Evolutionary conservation across 2,888 invertebrate genomes (phyloP).

Genomic region (Chromoteleia sp.): DNA sequence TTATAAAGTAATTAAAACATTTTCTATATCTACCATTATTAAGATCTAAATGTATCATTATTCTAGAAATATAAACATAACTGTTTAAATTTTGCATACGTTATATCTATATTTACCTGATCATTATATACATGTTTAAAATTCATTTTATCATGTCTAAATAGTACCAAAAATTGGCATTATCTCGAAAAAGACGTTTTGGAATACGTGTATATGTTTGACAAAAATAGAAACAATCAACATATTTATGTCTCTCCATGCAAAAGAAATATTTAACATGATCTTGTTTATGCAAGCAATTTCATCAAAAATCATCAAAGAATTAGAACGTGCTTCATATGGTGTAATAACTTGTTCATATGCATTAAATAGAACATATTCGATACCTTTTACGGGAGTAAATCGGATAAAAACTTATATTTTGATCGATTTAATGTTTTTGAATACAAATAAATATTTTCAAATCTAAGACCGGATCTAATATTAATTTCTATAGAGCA

Average conservation of each 20-base stretch:
- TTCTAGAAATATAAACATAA: not conserved
- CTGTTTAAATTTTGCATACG: not conserved
- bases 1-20: no score
- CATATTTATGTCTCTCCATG: not conserved
- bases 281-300: not conserved
- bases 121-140: not conserved
- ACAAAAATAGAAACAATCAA: not conserved
- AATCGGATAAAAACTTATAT: not conserved
- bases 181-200: slow-evolving; percentile 1
- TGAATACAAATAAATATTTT: slow-evolving; percentile 6
- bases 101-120: not conserved
- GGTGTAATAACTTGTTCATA: not conserved
- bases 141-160: not conserved
- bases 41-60: not conserved
- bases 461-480: slow-evolving; percentile 6
- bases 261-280: slow-evolving; percentile 3
- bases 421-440: not conserved
- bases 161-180: slow-evolving; percentile 1
- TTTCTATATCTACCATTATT: no score
- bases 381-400: not conserved
- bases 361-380: not conserved
- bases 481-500: not conserved
- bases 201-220: slow-evolving; percentile 6
- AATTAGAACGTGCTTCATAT: not conserved
- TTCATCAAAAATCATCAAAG: not conserved